Evolutionary conservation across 1,140 invertebrate species (phyloP).

Genomic region (Scaptodrosophila lebanonensis): DNA sequence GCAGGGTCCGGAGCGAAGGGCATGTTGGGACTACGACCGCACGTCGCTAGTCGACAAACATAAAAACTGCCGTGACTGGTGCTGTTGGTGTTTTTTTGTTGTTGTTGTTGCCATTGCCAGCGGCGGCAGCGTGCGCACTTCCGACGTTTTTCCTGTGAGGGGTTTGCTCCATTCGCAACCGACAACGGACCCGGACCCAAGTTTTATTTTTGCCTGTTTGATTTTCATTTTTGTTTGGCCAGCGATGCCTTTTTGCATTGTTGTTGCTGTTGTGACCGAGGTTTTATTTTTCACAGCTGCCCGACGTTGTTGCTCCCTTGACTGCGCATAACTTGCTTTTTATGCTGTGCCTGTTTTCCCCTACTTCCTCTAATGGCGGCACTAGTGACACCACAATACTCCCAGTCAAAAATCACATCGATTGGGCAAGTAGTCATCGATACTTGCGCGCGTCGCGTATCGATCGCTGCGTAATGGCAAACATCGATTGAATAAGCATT

Average conservation of each 20-base stretch:
- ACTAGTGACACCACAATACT: too few species aligned
- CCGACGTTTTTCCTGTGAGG: slow-evolving; percentile 60
- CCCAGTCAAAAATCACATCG: too few species aligned
- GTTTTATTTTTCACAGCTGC: slow-evolving; percentile 50
- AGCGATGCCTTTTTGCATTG: slow-evolving; percentile 60
- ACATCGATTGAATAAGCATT: slow-evolving; percentile 20
- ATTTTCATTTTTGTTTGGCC: slow-evolving; percentile 68
- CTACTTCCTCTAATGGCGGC: too few species aligned
- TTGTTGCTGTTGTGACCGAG: slow-evolving; percentile 44
- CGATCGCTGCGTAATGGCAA: not conserved
- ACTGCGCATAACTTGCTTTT: slow-evolving; percentile 49
- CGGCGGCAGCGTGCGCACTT: slow-evolving; percentile 67
- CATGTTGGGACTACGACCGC: slow-evolving; percentile 28
- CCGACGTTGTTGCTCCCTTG: slow-evolving; percentile 32
- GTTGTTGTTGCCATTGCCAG: slow-evolving; percentile 49
- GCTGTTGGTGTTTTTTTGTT: slow-evolving; percentile 9
- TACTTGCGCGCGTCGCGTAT: not conserved
- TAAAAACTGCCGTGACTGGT: slow-evolving; percentile 8
- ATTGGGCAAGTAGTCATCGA: slow-evolving; percentile 1
- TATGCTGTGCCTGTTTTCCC: slow-evolving; percentile 21
- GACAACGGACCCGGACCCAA: slow-evolving; percentile 23
- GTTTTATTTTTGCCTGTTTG: slow-evolving; percentile 40
- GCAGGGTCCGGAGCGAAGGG: slow-evolving; percentile 18
- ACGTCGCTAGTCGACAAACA: slow-evolving; percentile 33
- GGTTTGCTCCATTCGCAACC: slow-evolving; percentile 26